Percentiles rank a stretch among this genome's conserved stretches.
Conservation (phyloP, 2,113 vertebrate genomes). For the Mola mola region DNA sequence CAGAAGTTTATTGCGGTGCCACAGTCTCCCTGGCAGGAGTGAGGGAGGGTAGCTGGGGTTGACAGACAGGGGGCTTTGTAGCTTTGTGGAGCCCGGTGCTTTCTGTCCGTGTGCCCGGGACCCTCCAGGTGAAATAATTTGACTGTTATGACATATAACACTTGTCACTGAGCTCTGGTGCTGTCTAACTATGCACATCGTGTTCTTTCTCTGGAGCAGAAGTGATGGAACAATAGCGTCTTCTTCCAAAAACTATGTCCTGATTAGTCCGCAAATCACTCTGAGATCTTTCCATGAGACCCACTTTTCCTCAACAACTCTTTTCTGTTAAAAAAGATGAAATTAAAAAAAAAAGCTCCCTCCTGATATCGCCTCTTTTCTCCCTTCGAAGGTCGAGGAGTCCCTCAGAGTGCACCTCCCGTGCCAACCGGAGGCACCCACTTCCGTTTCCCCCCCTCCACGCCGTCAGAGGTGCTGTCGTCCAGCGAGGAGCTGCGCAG, state of each 20-base stretch:
- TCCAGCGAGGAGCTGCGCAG: slow-evolving; percentile 90
- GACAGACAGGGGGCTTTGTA: slow-evolving; percentile 44
- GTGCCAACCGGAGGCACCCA: slow-evolving; percentile 86
- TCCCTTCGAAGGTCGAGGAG: slow-evolving; percentile 82
- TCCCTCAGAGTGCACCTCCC: slow-evolving; percentile 91
- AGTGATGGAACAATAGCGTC: background rate
- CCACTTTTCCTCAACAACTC: too few relatives aligned
- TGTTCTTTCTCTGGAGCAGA: background rate
- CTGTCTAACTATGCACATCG: background rate
- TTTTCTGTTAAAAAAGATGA: too few relatives aligned
- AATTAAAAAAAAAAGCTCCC: background rate
- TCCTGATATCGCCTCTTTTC: background rate
- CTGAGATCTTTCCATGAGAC: background rate
- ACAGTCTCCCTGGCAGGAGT: slow-evolving; percentile 55
- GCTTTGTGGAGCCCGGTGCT: slow-evolving; percentile 45
- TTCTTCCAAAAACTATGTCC: background rate
- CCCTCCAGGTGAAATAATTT: slow-evolving; percentile 38
- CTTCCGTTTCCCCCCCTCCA: slow-evolving; percentile 91
- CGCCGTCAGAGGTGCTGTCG: slow-evolving; percentile 88
- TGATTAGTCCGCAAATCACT: background rate
- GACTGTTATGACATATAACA: slow-evolving; percentile 35
- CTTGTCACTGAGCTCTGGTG: background rate
- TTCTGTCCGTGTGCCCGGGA: slow-evolving; percentile 40
- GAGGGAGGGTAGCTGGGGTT: slow-evolving; percentile 22
- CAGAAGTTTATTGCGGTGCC: slow-evolving; percentile 74